phyloP scores from a whole-genome alignment of 2,888 invertebrate genomes.

The Physocephala rufipes region DNA sequence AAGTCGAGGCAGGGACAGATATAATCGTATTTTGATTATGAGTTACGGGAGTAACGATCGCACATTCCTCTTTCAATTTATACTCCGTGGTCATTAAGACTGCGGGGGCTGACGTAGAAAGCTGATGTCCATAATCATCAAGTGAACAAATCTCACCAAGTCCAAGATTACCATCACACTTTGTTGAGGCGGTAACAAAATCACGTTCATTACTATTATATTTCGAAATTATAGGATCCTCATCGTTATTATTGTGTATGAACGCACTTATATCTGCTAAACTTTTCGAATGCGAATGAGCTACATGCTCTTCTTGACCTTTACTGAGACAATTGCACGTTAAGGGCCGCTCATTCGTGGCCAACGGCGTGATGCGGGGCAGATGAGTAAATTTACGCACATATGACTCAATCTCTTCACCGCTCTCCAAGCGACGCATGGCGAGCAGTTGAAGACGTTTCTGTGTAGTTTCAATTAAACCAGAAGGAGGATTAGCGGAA shows the following conservation, averaged over 20 bases:
- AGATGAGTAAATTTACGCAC: slow-evolving; percentile 52
- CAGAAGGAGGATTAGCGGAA: slow-evolving; percentile 29
- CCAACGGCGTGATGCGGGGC: slow-evolving; percentile 67
- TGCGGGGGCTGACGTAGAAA: slow-evolving; percentile 59
- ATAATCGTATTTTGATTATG: not conserved
- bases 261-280: slow-evolving; percentile 41
- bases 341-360: slow-evolving; percentile 65
- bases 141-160: slow-evolving; percentile 30
- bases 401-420: slow-evolving; percentile 52
- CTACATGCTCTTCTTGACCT: slow-evolving; percentile 39
- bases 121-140: slow-evolving; percentile 56
- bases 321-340: slow-evolving; percentile 58
- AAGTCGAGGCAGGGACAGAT: slow-evolving; percentile 48
- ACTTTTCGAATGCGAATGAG: slow-evolving; percentile 48
- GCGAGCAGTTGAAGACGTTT: slow-evolving; percentile 44
- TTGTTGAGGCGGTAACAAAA: slow-evolving; percentile 28
- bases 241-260: slow-evolving; percentile 29
- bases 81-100: slow-evolving; percentile 50
- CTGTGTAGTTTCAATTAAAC: slow-evolving; percentile 21
- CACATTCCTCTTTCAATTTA: not conserved
- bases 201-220: not conserved
- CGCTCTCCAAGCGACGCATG: slow-evolving; percentile 57
- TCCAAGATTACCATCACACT: slow-evolving; percentile 26
- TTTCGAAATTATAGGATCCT: slow-evolving; percentile 3
- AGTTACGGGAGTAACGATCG: not conserved